These are phyloP conservation scores for Brassicogethes aeneus DNA, from an alignment of 2,888 invertebrate species.

Conservation along the genomic window DNA sequence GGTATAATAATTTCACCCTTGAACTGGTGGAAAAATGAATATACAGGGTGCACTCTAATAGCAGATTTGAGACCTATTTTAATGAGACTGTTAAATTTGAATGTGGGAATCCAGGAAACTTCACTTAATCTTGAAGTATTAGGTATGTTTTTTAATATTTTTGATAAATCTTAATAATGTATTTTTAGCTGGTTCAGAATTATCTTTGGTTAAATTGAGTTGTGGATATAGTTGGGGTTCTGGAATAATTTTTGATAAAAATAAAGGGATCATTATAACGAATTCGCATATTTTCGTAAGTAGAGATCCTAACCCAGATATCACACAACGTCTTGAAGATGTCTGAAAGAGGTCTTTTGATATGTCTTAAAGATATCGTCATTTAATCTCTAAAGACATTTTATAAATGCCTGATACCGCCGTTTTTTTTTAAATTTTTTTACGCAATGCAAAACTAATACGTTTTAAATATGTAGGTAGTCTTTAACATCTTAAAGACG, in stretches of 20 bases:
- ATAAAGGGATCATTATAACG: constrained; percentile 47
- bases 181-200: constrained; percentile 31
- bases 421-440: no score
- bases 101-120: no score
- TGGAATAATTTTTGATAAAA: constrained; percentile 44
- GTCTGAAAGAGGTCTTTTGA: constrained; percentile 19
- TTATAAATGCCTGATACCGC: no score
- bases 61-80: constrained; percentile 44
- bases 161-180: no score
- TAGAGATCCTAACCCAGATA: no score
- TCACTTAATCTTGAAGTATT: neutral
- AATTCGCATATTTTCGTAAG: constrained; percentile 53
- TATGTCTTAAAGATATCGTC: neutral
- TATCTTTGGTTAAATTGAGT: constrained; percentile 46
- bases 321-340: no score
- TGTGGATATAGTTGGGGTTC: constrained; percentile 54
- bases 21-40: constrained; percentile 55
- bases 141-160: no score
- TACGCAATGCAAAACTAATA: no score
- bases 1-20: constrained; percentile 51
- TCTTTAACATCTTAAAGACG: no score
- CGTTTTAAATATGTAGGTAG: no score
- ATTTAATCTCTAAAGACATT: no score
- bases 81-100: constrained; percentile 11
- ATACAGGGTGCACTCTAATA: constrained; percentile 52